Percentiles rank a stretch among this genome's conserved stretches.
Conservation (phyloP, 1,140 invertebrate species). For the Mamestra configurata region DNA sequence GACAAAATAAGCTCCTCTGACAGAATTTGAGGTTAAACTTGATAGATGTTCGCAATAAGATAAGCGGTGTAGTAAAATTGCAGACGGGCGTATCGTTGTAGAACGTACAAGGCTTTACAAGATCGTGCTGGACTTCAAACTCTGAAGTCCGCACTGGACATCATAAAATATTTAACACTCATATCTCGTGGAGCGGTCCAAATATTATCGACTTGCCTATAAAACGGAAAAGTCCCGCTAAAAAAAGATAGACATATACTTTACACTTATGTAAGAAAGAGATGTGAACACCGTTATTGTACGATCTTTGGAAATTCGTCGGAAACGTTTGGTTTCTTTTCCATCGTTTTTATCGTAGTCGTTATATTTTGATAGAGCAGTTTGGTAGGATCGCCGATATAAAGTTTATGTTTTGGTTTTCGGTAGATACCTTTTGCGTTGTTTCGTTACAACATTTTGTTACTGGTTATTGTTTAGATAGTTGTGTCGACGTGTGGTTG, state of each 20-base stretch:
- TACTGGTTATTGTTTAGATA: conserved; percentile 57
- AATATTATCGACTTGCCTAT: conserved; percentile 84
- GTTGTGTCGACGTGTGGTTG: background rate
- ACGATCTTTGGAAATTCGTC: conserved; percentile 85
- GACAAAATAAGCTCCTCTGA: background rate
- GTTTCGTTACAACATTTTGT: conserved; percentile 59
- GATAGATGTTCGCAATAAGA: conserved; percentile 36
- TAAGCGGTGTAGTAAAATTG: conserved; percentile 47
- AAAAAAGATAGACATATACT: conserved; percentile 69
- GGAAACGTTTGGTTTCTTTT: conserved; percentile 85
- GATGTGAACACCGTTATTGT: conserved; percentile 74
- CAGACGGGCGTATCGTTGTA: conserved; percentile 25
- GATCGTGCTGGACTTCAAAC: conserved; percentile 53
- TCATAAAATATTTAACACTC: conserved; percentile 85
- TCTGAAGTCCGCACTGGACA: conserved; percentile 71
- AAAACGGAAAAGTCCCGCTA: conserved; percentile 76
- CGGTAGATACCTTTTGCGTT: conserved; percentile 60
- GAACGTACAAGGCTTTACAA: conserved; percentile 45
- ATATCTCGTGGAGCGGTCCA: conserved; percentile 76
- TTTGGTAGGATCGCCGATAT: conserved; percentile 81
- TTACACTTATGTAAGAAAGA: conserved; percentile 66
- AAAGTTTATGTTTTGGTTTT: conserved; percentile 87
- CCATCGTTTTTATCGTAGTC: conserved; percentile 85
- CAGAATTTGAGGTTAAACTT: background rate
- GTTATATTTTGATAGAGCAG: conserved; percentile 87